Evolutionary conservation across 2,797 vertebrate species (phyloP).

Genomic region (Lithobates sylvaticus): DNA sequence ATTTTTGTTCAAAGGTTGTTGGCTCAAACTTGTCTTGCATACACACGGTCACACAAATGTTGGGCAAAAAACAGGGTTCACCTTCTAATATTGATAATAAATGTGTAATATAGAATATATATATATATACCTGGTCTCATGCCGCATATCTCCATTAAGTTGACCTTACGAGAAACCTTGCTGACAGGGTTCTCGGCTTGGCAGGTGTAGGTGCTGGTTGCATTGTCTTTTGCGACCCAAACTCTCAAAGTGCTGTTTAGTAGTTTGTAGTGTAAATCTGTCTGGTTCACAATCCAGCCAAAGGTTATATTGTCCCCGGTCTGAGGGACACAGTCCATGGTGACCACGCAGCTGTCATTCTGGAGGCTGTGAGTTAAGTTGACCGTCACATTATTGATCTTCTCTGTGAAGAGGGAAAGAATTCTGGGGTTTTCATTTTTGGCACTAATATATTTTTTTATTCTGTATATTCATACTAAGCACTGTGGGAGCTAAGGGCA

Average conservation of each 20-base stretch:
- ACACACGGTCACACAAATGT: no score
- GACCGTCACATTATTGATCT: conserved; percentile 23
- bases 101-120: no score
- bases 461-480: background rate
- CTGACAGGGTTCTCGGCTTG: conserved; percentile 40
- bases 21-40: no score
- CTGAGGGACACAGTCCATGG: conserved; percentile 11
- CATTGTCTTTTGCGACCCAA: background rate
- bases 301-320: conserved; percentile 14
- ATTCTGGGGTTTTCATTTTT: background rate
- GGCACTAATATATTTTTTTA: background rate
- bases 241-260: conserved; percentile 6
- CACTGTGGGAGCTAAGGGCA: no score
- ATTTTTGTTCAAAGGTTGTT: no score
- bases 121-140: background rate
- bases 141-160: background rate
- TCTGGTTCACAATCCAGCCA: conserved; percentile 17
- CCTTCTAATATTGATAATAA: background rate
- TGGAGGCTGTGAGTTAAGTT: background rate
- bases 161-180: background rate
- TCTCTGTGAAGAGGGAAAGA: conserved; percentile 21
- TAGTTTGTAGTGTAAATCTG: background rate
- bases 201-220: conserved; percentile 4
- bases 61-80: no score
- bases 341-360: conserved; percentile 35